Conservation (phyloP, 2,113 vertebrate species). For the Gorilla gorilla region DNA sequence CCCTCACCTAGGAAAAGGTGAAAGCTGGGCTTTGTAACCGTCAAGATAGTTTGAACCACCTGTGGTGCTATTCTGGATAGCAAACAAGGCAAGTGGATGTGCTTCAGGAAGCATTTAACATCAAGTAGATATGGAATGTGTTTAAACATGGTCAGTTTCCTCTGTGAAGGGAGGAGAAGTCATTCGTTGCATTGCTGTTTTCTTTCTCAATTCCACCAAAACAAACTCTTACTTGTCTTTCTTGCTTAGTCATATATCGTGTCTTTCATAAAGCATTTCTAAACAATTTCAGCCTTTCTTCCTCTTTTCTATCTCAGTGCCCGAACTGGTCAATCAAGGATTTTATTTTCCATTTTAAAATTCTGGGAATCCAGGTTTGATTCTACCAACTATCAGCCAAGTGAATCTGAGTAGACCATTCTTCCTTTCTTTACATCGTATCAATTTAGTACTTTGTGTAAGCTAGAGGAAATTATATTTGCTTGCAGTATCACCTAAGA, state of each 20-base stretch:
- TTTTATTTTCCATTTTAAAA: not conserved
- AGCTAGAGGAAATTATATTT: not conserved
- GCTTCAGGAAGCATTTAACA: not conserved
- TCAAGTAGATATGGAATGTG: not conserved
- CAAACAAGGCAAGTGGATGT: not conserved
- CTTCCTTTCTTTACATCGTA: not conserved
- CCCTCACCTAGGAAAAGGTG: not conserved
- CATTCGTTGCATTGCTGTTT: not conserved
- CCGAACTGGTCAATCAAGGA: not conserved
- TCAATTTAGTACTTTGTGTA: not conserved
- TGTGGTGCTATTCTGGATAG: not conserved
- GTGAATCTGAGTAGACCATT: not conserved
- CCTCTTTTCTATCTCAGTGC: not conserved
- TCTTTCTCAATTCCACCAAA: not conserved
- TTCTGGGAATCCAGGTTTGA: not conserved
- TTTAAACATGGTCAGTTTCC: not conserved
- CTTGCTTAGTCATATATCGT: not conserved
- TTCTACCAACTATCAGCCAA: not conserved
- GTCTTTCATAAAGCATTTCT: not conserved
- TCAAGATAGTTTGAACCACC: not conserved
- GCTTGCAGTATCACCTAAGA: not conserved
- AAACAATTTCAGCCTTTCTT: not conserved
- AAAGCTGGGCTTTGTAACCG: not conserved
- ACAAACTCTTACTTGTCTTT: not conserved
- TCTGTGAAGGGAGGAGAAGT: not conserved